Evolutionary conservation across 2,797 vertebrate genomes (phyloP).

Genomic region (Glyptemys insculpta): DNA sequence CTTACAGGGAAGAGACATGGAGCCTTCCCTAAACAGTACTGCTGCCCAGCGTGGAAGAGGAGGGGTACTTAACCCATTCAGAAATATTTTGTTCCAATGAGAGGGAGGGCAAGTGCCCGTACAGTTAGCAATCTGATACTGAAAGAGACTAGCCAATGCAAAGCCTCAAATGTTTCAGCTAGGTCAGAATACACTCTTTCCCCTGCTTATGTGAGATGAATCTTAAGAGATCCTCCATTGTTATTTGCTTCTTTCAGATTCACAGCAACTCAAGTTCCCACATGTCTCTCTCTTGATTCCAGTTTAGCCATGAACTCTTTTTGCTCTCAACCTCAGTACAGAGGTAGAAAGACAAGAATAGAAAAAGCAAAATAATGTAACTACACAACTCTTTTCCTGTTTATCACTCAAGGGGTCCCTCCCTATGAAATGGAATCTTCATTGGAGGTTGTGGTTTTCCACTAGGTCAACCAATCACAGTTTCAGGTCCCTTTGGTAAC

Average conservation of each 20-base stretch:
- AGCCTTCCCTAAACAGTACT: not conserved
- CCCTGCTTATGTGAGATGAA: not conserved
- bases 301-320: not conserved
- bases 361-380: not conserved
- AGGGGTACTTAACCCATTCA: not conserved
- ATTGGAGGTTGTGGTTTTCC: not conserved
- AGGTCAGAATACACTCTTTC: not conserved
- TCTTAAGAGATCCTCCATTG: rapidly evolving
- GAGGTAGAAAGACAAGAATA: not conserved
- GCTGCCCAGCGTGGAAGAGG: not conserved
- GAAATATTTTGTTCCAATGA: not conserved
- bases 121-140: not conserved
- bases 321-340: not conserved
- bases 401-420: not conserved
- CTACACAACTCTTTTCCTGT: not conserved
- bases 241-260: not conserved
- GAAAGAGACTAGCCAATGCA: not conserved
- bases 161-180: not conserved
- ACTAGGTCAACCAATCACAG: not conserved
- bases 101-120: rapidly evolving
- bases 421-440: not conserved
- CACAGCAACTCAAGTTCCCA: not conserved
- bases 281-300: not conserved
- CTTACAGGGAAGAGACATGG: not conserved
- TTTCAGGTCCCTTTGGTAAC: not conserved